Evolutionary conservation across 2,797 vertebrate species (phyloP), one percentile per base, ranked within the genome.

Genomic region (Staurois parvus): DNA sequence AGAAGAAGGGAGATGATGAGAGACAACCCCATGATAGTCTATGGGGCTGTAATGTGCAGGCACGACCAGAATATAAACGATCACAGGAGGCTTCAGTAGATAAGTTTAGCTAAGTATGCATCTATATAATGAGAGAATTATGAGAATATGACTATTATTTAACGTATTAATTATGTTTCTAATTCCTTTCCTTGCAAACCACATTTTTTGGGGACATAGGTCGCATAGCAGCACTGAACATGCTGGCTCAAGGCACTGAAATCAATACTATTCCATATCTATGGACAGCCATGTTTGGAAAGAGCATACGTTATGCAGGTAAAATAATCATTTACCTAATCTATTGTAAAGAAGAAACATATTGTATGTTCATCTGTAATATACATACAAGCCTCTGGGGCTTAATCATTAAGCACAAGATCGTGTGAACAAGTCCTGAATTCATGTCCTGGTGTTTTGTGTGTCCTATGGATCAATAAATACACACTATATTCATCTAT

Each of bases 261-360:
- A 95, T 98, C 86, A 96, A 95, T 94, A 97, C 98, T 0, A 95
- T 99, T 88, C 98, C 98, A 0, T 99, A 97, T 79, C 94, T 99
- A 88, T 99, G 98, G 98, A 98, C 98, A 0, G 96, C 97, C 6
- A 97, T 99, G 98, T 99, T 99, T 19, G 97, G 98, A 86, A 99
- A 97, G 91, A 99, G 97, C 88, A 95, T 99, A 85, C 96, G 98
- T 84, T 99, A 98, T 0, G 95, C 96, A 2, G 98, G 98, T 99
- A 90, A 90, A n/a, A 0, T 12, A 8, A 64, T 73, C 0, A 74
- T 45, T 11, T 74, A 74, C 52, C 21, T 24, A 24, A 4, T 52
- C 19, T 52, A 19, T 19, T 19, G 48, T 52, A 6, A 52, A 45
- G 48, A 19, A 19, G 48, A 59, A 24, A 24, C 8, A 59, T 24